Evolutionary conservation across 1,140 invertebrate genomes (phyloP).

Genomic region (Aethina tumida): DNA sequence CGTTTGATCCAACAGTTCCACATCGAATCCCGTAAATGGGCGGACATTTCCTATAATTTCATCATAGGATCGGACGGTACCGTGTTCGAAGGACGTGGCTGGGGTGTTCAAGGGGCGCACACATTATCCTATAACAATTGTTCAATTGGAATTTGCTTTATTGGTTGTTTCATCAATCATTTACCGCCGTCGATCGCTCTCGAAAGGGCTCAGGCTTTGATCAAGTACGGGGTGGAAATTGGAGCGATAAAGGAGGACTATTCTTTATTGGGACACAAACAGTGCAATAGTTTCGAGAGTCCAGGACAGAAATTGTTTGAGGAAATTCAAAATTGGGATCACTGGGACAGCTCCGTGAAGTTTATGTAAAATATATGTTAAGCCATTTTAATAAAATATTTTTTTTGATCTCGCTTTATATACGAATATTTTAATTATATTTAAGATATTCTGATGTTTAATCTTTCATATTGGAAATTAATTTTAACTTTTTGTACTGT

Average conservation of each 20-base stretch:
- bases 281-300: constrained; percentile 36
- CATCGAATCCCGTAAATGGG: constrained; percentile 38
- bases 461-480: too few relatives aligned
- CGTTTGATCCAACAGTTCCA: constrained; percentile 36
- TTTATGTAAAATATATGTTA: too few relatives aligned
- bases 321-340: constrained; percentile 33
- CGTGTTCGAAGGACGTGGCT: constrained; percentile 49
- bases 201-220: constrained; percentile 31
- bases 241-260: constrained; percentile 40
- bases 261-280: constrained; percentile 40
- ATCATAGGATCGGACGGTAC: constrained; percentile 44
- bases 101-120: constrained; percentile 54
- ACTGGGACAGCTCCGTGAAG: too few relatives aligned
- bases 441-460: too few relatives aligned
- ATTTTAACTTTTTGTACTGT: too few relatives aligned
- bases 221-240: constrained; percentile 36
- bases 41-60: constrained; percentile 44
- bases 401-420: too few relatives aligned
- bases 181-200: constrained; percentile 31
- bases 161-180: constrained; percentile 46
- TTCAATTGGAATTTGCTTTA: constrained; percentile 52
- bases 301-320: constrained; percentile 34
- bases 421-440: too few relatives aligned
- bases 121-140: constrained; percentile 50
- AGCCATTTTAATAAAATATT: too few relatives aligned